Percentiles rank a stretch among this genome's conserved stretches.
phyloP scores from a whole-genome alignment of 1,140 invertebrate genomes.

The Drosophila repletoides region DNA sequence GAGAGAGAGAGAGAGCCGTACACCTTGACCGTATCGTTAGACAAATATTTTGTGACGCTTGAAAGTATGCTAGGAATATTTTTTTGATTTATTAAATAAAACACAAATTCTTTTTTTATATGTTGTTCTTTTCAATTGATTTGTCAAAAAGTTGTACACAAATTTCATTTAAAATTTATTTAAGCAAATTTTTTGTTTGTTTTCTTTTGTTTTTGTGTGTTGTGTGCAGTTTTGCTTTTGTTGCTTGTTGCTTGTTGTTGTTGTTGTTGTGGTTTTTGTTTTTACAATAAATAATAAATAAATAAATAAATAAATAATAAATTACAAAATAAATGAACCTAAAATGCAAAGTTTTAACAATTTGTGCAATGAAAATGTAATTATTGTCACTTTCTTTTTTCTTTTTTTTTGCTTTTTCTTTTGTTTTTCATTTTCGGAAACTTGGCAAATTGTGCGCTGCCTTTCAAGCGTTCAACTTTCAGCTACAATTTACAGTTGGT shows the following conservation, averaged over 20 bases:
- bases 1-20: constrained; percentile 16
- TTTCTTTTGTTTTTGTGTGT: constrained; percentile 38
- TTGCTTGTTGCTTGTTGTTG: constrained; percentile 32
- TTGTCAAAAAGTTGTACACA: constrained; percentile 69
- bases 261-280: constrained; percentile 44
- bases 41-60: constrained; percentile 59
- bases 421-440: constrained; percentile 26
- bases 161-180: constrained; percentile 79
- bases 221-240: constrained; percentile 45
- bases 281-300: constrained; percentile 79
- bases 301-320: constrained; percentile 80
- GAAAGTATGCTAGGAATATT: constrained; percentile 49
- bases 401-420: constrained; percentile 15
- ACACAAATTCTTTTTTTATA: constrained; percentile 46
- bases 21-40: constrained; percentile 40
- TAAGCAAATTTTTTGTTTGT: constrained; percentile 63
- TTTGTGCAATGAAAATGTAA: constrained; percentile 47
- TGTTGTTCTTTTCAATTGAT: constrained; percentile 44
- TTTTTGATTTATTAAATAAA: constrained; percentile 53
- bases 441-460: constrained; percentile 60
- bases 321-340: constrained; percentile 76
- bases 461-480: constrained; percentile 79
- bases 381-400: constrained; percentile 37
- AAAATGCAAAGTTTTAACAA: constrained; percentile 75
- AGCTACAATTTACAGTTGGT: constrained; percentile 68